Evolutionary conservation across 1,140 invertebrate genomes (phyloP), one percentile per base, ranked within the genome.

Genomic region (Drosophila tropicalis): DNA sequence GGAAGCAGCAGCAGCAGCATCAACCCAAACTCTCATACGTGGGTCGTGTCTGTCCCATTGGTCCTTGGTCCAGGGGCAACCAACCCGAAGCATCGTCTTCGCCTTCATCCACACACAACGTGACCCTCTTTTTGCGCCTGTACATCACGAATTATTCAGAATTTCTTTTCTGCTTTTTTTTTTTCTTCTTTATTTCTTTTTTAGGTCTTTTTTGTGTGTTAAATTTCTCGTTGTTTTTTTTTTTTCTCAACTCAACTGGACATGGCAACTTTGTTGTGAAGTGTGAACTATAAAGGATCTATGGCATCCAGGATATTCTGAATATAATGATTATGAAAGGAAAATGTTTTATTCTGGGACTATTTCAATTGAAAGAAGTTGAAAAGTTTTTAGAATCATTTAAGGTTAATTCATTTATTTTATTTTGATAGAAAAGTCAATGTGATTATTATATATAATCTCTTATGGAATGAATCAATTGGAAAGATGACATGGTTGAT

Each of bases 61-160:
- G 44, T 51, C 60, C 70, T 54, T 56, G 36, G 81, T 69, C 75
- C 71, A 73, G 72, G 62, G 66, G 62, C 79, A 78, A 57, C 61
- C 57, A 72, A 62, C 63, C 69, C 57, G 65, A 61, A 65, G 55
- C 67, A 68, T 63, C 81, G 39, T 86, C 82, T 81, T 85, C 65
- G 41, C 58, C 54, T 70, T 58, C 63, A 74, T 36, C 74, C 63
- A 40, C 69, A 76, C 56, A 87, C 87, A 91, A 91, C 89, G 89
- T 91, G 89, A 91, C 90, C 89, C 81, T 90, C 90, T 91, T 91
- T 91, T 91, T 91, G 89, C 89, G 89, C 89, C 89, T 91, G 85
- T 79, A 78, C 81, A 91, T 91, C 89, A 91, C 89, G 89, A 91
- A 90, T 90, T 90, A 90, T 90, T 87, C 84, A 84, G 84, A 89